Conservation (phyloP, 53 echinoderm and acorn worm species). For the Luidia sarsii region DNA sequence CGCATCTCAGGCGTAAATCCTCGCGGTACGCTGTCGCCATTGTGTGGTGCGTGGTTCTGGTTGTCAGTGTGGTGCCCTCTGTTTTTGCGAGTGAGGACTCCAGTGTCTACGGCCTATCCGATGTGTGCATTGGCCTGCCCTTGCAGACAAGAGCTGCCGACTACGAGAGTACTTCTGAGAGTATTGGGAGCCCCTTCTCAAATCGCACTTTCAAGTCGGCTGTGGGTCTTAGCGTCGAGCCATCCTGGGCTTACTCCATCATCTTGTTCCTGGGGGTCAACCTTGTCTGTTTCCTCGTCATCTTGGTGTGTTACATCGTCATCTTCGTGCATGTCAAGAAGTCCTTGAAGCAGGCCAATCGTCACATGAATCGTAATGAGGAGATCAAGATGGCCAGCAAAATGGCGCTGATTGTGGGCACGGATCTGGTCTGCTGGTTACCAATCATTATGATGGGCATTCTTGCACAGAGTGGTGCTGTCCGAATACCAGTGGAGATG, state of each 20-base stretch:
- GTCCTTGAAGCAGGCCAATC: conserved; percentile 42
- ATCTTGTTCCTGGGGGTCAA: conserved; percentile 53
- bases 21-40: not conserved
- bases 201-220: conserved; percentile 14
- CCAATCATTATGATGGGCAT: conserved; percentile 60
- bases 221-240: not conserved
- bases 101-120: conserved; percentile 50
- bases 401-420: conserved; percentile 61
- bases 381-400: conserved; percentile 60
- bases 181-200: conserved; percentile 25
- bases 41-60: conserved; percentile 37
- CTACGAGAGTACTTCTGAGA: not conserved
- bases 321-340: conserved; percentile 49
- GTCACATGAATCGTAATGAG: conserved; percentile 38
- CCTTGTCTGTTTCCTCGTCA: conserved; percentile 44
- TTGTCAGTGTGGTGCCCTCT: conserved; percentile 40
- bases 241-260: conserved; percentile 57
- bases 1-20: conserved; percentile 36
- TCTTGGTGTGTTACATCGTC: conserved; percentile 49
- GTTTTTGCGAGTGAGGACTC: conserved; percentile 40
- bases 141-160: conserved; percentile 26
- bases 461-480: conserved; percentile 20
- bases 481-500: conserved; percentile 53
- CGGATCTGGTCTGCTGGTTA: conserved; percentile 58
- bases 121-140: conserved; percentile 61